A percentile compares a stretch with the other conserved stretches of the same genome.
Conservation (phyloP, 2,888 invertebrate species). For the Netelia virgata region DNA sequence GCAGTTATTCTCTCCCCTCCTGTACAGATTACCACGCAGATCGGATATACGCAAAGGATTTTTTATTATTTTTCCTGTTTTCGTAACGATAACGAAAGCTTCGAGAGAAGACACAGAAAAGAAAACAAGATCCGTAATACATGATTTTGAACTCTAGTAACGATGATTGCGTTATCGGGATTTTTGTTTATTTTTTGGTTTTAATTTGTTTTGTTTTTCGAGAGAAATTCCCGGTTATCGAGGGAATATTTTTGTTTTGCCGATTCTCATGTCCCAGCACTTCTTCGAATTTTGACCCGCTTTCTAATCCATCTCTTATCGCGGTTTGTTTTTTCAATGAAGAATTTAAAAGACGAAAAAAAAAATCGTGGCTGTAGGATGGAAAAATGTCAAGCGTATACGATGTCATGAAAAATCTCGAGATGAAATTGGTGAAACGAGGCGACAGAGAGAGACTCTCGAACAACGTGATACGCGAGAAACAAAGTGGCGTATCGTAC, state of each 20-base stretch:
- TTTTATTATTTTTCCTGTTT: conserved; percentile 37
- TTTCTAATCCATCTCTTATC: background rate
- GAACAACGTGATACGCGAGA: background rate
- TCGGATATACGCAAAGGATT: background rate
- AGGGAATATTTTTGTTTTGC: background rate
- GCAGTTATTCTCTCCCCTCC: too few species aligned
- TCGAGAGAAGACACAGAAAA: background rate
- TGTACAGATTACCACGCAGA: too few species aligned
- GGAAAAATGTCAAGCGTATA: background rate
- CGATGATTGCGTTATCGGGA: background rate
- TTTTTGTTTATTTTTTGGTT: background rate
- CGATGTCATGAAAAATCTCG: conserved; percentile 3
- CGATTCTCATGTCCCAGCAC: background rate
- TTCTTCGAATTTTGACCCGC: background rate
- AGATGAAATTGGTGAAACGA: conserved; percentile 28
- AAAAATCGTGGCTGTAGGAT: too few species aligned
- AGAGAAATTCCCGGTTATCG: background rate
- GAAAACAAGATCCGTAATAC: conserved; percentile 30
- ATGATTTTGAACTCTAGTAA: background rate
- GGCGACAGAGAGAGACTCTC: conserved; percentile 1
- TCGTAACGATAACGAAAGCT: conserved; percentile 11
- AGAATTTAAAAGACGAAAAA: background rate
- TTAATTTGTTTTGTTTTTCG: too few species aligned
- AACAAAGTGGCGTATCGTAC: background rate
- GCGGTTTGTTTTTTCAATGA: background rate